phyloP scores from a whole-genome alignment of 2,113 vertebrate species.

The Daboia siamensis region DNA sequence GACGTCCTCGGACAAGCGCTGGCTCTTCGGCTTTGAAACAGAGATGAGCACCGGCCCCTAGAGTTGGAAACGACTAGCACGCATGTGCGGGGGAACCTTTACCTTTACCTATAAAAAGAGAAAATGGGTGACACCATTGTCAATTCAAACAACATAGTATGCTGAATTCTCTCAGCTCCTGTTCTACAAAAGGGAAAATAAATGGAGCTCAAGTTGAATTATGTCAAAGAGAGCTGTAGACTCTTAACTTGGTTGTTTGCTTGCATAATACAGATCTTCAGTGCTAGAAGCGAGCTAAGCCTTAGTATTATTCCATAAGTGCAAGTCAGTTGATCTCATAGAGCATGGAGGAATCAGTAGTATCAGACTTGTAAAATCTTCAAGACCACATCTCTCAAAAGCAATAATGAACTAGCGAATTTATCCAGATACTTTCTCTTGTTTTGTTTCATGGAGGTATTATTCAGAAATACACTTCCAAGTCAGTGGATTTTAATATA shows the following conservation, averaged over 20 bases:
- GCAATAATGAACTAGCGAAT: neutral
- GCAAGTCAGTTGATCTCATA: neutral
- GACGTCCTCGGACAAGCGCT: no score
- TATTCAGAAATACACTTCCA: neutral
- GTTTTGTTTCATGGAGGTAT: neutral
- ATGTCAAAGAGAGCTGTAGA: neutral
- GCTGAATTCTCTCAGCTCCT: neutral
- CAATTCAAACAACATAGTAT: neutral
- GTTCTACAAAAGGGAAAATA: neutral
- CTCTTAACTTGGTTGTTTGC: neutral
- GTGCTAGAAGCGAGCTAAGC: neutral
- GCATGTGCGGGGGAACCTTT: no score
- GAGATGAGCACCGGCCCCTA: no score
- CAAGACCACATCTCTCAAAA: neutral
- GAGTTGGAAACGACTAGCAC: no score
- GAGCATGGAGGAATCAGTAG: neutral
- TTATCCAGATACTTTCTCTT: neutral
- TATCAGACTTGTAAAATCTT: neutral
- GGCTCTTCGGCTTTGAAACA: no score
- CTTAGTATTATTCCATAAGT: neutral
- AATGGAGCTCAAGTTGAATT: neutral
- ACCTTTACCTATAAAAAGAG: neutral
- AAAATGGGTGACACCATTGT: neutral
- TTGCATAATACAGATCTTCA: neutral
- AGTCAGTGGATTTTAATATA: neutral